Evolutionary conservation across 1,140 invertebrate species (phyloP).

Genomic region (Aphelenchoides avenae): DNA sequence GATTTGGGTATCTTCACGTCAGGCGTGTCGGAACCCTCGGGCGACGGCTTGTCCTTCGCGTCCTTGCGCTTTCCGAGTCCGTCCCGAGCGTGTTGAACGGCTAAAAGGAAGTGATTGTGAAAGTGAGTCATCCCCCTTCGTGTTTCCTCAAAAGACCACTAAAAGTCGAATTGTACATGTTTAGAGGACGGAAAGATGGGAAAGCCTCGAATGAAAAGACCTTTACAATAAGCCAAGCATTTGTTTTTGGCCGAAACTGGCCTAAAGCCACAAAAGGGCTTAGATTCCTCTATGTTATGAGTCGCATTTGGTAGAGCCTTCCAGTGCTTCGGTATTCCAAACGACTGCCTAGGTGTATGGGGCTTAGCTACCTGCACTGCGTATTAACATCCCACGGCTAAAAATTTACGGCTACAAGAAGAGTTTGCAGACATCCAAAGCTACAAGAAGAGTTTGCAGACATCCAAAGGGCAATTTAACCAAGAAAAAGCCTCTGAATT

Average conservation of each 20-base stretch:
- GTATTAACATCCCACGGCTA: no score
- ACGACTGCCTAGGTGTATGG: no score
- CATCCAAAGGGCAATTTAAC: no score
- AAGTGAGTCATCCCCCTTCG: neutral
- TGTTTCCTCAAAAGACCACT: neutral
- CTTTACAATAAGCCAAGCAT: neutral
- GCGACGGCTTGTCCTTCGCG: conserved; percentile 20
- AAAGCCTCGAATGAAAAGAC: neutral
- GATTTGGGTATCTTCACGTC: conserved; percentile 28
- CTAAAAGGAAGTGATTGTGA: conserved; percentile 14
- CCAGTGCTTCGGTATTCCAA: no score
- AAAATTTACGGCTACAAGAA: no score
- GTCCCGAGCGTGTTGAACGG: conserved; percentile 42
- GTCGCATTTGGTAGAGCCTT: no score
- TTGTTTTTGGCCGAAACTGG: neutral
- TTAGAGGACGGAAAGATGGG: neutral
- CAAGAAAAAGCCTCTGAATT: no score
- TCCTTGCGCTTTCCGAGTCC: conserved; percentile 43
- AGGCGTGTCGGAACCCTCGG: conserved; percentile 18
- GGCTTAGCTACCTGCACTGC: no score
- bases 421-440: no score
- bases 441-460: no score
- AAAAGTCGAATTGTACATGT: neutral
- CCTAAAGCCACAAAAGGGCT: neutral
- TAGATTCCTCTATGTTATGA: no score